Conservation (phyloP, 1,140 invertebrate genomes). For the Hycleus phaleratus region DNA sequence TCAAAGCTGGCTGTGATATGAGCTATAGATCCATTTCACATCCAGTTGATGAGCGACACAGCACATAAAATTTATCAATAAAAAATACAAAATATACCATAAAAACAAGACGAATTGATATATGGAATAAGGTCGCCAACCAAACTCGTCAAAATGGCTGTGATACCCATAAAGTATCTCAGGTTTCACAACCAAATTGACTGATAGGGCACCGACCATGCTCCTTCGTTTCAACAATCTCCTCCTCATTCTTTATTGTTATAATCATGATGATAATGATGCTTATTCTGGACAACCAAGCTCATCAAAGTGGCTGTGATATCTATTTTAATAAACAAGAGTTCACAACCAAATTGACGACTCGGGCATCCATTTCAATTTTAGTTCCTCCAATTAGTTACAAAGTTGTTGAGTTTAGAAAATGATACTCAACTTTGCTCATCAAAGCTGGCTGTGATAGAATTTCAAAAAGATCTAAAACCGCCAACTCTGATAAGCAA, state of each 20-base stretch:
- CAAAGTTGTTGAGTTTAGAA: not conserved
- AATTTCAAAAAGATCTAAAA: conserved; percentile 51
- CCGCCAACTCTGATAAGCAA: conserved; percentile 65
- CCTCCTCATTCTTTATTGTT: too few species aligned
- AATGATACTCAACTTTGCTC: conserved; percentile 53
- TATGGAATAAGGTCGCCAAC: conserved; percentile 35
- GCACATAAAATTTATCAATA: conserved; percentile 11
- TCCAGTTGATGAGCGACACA: conserved; percentile 38
- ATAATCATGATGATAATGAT: not conserved
- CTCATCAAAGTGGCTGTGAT: conserved; percentile 80
- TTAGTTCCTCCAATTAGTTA: not conserved
- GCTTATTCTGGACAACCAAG: conserved; percentile 40
- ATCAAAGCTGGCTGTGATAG: conserved; percentile 83
- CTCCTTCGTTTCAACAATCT: not conserved
- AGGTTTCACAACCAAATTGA: conserved; percentile 80
- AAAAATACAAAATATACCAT: conserved; percentile 7
- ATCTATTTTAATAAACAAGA: conserved; percentile 48
- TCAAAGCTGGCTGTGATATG: conserved; percentile 80
- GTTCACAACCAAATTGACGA: conserved; percentile 68
- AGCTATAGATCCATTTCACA: conserved; percentile 40
- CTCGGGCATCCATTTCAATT: conserved; percentile 41
- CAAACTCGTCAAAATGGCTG: conserved; percentile 81
- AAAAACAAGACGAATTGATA: conserved; percentile 2
- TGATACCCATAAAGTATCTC: conserved; percentile 64
- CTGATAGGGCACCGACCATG: conserved; percentile 43